Evolutionary conservation across 2,113 vertebrate species (phyloP).

Genomic region (Callocephalon fimbriatum): DNA sequence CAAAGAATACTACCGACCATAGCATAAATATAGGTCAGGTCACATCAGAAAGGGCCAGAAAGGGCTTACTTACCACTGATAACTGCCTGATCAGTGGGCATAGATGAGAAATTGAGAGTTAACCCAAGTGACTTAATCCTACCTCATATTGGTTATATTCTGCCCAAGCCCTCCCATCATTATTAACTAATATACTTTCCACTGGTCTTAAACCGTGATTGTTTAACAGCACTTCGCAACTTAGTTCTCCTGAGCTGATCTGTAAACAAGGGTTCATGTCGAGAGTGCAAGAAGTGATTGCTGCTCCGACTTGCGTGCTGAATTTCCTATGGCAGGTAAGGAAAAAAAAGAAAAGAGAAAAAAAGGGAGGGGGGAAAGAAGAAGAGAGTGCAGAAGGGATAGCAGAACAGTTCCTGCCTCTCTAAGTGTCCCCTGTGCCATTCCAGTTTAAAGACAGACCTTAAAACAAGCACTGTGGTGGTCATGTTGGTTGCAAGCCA

Average conservation of each 20-base stretch:
- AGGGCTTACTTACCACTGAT: neutral
- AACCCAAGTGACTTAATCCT: neutral
- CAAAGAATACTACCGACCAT: neutral
- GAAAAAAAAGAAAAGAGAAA: accelerated
- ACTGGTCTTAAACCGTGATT: neutral
- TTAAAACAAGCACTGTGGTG: neutral
- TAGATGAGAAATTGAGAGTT: neutral
- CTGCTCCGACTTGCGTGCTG: neutral
- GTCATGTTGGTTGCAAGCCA: neutral
- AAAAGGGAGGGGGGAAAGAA: accelerated
- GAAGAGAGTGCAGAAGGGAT: accelerated
- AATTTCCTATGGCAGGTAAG: neutral
- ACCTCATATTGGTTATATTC: neutral
- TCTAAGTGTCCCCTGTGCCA: neutral
- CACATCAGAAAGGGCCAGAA: neutral
- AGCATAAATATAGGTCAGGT: neutral
- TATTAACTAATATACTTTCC: neutral
- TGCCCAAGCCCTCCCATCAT: neutral
- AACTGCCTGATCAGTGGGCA: neutral
- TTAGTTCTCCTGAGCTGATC: neutral
- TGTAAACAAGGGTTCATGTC: neutral
- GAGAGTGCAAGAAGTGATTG: neutral
- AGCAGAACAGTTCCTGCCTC: neutral
- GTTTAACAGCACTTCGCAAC: neutral
- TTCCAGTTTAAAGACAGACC: neutral